These are phyloP conservation scores for Lemur catta DNA, from an alignment of 2,797 vertebrate genomes.

Conservation along the genomic window DNA sequence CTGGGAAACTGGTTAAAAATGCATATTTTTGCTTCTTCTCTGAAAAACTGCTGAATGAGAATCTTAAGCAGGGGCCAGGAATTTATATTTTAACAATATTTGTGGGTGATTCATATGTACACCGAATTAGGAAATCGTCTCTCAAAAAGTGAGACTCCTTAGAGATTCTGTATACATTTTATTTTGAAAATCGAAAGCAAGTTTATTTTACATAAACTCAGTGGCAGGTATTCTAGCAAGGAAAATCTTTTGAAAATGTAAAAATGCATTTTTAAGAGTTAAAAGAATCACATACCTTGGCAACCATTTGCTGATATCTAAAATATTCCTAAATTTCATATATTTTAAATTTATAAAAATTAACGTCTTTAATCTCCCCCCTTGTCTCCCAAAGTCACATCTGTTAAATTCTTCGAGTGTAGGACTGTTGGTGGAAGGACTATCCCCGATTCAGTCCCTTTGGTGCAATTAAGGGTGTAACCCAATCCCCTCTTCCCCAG, in stretches of 20 bases:
- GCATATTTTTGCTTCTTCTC: background rate
- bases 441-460: background rate
- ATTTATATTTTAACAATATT: slow-evolving; percentile 43
- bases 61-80: background rate
- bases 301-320: slow-evolving; percentile 63
- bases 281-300: slow-evolving; percentile 64
- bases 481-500: background rate
- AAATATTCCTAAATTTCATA: slow-evolving; percentile 26
- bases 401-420: background rate
- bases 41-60: slow-evolving; percentile 17
- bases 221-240: slow-evolving; percentile 1
- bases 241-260: slow-evolving; percentile 18
- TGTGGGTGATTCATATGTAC: background rate
- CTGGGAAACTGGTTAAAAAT: slow-evolving; percentile 31
- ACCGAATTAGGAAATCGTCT: background rate
- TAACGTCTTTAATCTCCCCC: background rate
- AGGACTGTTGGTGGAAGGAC: background rate
- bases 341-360: background rate
- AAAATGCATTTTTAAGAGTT: slow-evolving; percentile 39
- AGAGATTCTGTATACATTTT: background rate
- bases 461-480: background rate
- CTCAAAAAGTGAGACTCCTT: background rate
- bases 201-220: slow-evolving; percentile 45
- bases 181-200: slow-evolving; percentile 50
- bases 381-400: background rate